Evolutionary conservation across 2,113 vertebrate species (phyloP).

Genomic region (Sarotherodon lohbergeri): DNA sequence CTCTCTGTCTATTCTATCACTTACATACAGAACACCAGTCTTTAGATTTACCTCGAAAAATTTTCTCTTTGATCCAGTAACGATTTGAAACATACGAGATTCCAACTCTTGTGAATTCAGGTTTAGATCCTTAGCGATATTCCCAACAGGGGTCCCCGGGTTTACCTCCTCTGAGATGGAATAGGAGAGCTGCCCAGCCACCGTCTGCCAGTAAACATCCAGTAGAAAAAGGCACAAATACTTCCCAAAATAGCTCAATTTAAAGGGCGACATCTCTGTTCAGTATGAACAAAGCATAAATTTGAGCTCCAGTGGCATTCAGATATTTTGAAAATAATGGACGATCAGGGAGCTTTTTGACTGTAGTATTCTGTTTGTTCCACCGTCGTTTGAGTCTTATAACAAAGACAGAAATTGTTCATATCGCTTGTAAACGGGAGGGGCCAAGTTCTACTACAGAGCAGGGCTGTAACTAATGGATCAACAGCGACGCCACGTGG

Average conservation of each 20-base stretch:
- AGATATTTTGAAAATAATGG: not conserved
- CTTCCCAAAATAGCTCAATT: constrained; percentile 13
- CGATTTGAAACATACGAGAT: constrained; percentile 59
- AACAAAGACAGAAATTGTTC: constrained; percentile 55
- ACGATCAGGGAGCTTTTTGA: not conserved
- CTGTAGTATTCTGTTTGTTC: not conserved
- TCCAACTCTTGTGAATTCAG: constrained; percentile 54
- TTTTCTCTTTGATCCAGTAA: constrained; percentile 53
- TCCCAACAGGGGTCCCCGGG: constrained; percentile 58
- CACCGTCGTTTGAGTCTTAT: constrained; percentile 6
- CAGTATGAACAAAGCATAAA: not conserved
- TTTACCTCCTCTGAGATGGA: constrained; percentile 67
- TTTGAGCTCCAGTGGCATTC: not conserved
- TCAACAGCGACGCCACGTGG: constrained; percentile 61
- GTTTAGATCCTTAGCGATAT: constrained; percentile 65
- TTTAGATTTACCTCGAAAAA: constrained; percentile 64
- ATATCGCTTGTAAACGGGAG: constrained; percentile 38
- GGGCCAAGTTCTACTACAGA: constrained; percentile 7
- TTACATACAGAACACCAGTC: constrained; percentile 62
- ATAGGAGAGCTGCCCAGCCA: constrained; percentile 59
- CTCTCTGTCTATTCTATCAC: constrained; percentile 64
- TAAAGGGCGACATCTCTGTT: constrained; percentile 25
- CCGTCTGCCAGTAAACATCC: constrained; percentile 24
- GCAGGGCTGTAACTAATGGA: constrained; percentile 26
- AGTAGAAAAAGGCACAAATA: constrained; percentile 29